These are phyloP conservation scores for Crotalus helleri DNA, from an alignment of 2,113 vertebrate genomes.

Conservation along the genomic window DNA sequence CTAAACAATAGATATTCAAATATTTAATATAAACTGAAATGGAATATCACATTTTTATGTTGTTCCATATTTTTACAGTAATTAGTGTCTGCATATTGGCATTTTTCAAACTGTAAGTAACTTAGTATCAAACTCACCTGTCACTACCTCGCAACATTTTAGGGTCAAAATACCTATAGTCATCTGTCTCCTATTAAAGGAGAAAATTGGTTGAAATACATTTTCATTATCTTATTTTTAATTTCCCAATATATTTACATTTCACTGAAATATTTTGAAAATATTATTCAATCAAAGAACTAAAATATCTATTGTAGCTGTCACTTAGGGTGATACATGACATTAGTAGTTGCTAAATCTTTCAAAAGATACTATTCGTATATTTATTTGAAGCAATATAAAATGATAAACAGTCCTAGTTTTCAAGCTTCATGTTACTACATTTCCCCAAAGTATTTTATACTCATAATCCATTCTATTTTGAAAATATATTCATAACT, in stretches of 20 bases:
- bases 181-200: slow-evolving; percentile 89
- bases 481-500: slow-evolving; percentile 17
- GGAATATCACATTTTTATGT: background rate
- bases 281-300: background rate
- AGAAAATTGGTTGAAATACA: background rate
- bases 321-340: slow-evolving; percentile 6
- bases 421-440: background rate
- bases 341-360: slow-evolving; percentile 12
- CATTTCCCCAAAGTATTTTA: slow-evolving; percentile 3
- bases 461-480: slow-evolving; percentile 5
- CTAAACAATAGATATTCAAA: background rate
- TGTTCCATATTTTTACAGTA: background rate
- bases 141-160: slow-evolving; percentile 96
- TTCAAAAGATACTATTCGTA: slow-evolving; percentile 6
- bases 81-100: background rate
- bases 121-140: slow-evolving; percentile 73
- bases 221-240: slow-evolving; percentile 19
- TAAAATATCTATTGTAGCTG: background rate
- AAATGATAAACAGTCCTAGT: slow-evolving; percentile 31
- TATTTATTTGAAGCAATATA: slow-evolving; percentile 25
- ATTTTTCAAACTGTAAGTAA: background rate
- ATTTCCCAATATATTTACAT: background rate
- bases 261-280: slow-evolving; percentile 14
- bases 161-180: slow-evolving; percentile 97
- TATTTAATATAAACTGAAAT: background rate